Evolutionary conservation across 2,113 vertebrate species (phyloP).

Genomic region (Coptodon rendalli): DNA sequence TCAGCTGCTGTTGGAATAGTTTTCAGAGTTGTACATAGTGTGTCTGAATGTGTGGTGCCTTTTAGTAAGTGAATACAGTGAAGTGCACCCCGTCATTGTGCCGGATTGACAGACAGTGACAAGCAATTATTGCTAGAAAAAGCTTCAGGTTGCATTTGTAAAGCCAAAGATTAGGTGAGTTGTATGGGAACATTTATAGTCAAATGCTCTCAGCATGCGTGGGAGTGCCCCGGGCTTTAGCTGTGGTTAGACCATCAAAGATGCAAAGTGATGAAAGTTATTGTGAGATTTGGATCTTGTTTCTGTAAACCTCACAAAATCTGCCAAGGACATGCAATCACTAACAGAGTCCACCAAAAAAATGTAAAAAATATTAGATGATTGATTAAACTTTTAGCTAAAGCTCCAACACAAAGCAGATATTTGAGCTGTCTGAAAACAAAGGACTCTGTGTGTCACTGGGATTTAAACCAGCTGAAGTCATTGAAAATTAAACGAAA

Average conservation of each 20-base stretch:
- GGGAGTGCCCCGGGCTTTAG: neutral
- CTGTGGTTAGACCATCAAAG: neutral
- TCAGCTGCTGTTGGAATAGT: neutral
- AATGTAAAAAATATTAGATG: neutral
- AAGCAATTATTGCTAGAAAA: neutral
- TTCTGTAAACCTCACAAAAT: neutral
- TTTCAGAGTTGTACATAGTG: neutral
- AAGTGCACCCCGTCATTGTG: neutral
- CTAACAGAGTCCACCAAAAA: neutral
- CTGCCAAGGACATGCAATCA: neutral
- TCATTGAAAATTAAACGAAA: slow-evolving; percentile 46
- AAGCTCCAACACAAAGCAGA: slow-evolving; percentile 7
- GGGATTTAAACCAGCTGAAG: slow-evolving; percentile 37
- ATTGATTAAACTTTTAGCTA: slow-evolving; percentile 17
- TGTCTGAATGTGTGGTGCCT: neutral
- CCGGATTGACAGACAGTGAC: neutral
- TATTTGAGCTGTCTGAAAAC: slow-evolving; percentile 2
- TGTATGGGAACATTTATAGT: neutral
- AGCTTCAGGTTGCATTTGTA: neutral
- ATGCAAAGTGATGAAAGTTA: neutral
- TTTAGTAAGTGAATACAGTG: neutral
- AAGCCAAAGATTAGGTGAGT: slow-evolving; percentile 1
- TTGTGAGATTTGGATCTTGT: neutral
- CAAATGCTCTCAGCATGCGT: neutral
- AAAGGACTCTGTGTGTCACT: slow-evolving; percentile 6